Percentiles rank a stretch among this genome's conserved stretches.
phyloP scores from a whole-genome alignment of 2,888 invertebrate species.

The Drosophila parthenogenetica region DNA sequence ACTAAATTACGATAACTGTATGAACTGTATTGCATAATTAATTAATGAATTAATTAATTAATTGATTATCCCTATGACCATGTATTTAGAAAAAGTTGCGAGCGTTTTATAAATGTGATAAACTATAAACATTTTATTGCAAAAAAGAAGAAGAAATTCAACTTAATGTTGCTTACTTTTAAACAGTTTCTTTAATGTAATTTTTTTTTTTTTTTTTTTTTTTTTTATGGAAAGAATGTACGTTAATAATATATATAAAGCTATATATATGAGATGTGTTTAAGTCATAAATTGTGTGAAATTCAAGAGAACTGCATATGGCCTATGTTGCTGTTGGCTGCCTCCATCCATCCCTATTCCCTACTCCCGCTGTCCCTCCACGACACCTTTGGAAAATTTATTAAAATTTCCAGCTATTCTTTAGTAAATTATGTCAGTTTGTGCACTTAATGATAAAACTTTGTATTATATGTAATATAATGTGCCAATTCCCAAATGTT shows the following conservation, averaged over 20 bases:
- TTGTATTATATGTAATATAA: slow-evolving; percentile 79
- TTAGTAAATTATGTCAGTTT: slow-evolving; percentile 18
- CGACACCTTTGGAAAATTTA: background rate
- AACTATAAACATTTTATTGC: slow-evolving; percentile 58
- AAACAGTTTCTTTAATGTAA: slow-evolving; percentile 2
- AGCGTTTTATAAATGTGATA: slow-evolving; percentile 71
- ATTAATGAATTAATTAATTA: slow-evolving; percentile 6
- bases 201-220: slow-evolving; percentile 5
- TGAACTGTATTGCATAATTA: slow-evolving; percentile 48
- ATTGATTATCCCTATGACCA: slow-evolving; percentile 48
- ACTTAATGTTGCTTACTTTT: slow-evolving; percentile 13
- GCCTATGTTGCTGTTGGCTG: slow-evolving; percentile 29
- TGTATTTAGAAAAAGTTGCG: slow-evolving; percentile 64
- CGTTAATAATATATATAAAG: slow-evolving; percentile 8
- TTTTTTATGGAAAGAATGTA: background rate
- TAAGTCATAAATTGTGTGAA: slow-evolving; percentile 2
- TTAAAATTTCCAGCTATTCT: slow-evolving; percentile 20
- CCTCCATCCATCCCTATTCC: too few relatives aligned
- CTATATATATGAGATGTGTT: slow-evolving; percentile 5
- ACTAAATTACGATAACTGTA: slow-evolving; percentile 45
- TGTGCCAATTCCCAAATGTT: slow-evolving; percentile 71
- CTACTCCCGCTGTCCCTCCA: background rate
- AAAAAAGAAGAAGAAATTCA: slow-evolving; percentile 23
- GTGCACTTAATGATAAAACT: slow-evolving; percentile 52
- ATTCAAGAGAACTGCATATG: slow-evolving; percentile 20